phyloP scores from a whole-genome alignment of 2,888 invertebrate genomes.

The Diloba caeruleocephala region DNA sequence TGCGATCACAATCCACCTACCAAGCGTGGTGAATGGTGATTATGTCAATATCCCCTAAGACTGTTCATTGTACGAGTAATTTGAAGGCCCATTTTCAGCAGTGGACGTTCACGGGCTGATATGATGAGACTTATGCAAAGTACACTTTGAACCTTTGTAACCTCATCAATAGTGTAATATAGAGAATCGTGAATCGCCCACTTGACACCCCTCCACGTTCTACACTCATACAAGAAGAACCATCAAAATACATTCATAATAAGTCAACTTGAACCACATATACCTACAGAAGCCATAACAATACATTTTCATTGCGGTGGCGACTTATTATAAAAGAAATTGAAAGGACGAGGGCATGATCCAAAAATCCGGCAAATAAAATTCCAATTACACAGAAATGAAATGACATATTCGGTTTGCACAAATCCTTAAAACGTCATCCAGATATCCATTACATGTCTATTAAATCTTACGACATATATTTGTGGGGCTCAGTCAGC shows the following conservation, averaged over 20 bases:
- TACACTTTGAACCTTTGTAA: too few relatives aligned
- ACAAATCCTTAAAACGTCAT: slow-evolving; percentile 89
- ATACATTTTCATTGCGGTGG: slow-evolving; percentile 27
- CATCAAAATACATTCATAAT: neutral
- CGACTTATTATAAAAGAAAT: slow-evolving; percentile 43
- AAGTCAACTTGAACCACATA: too few relatives aligned
- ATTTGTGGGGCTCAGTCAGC: slow-evolving; percentile 88
- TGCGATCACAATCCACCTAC: too few relatives aligned
- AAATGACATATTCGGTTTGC: slow-evolving; percentile 89
- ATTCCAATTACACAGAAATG: slow-evolving; percentile 84
- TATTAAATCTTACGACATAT: slow-evolving; percentile 90
- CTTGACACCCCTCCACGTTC: neutral
- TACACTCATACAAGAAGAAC: neutral
- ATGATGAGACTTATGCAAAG: too few relatives aligned
- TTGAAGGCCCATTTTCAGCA: too few relatives aligned
- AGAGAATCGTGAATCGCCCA: too few relatives aligned
- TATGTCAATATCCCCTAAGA: too few relatives aligned
- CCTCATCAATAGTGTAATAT: too few relatives aligned
- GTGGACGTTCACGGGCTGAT: too few relatives aligned
- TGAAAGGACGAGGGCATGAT: slow-evolving; percentile 75
- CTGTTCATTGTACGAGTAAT: too few relatives aligned
- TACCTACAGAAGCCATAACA: slow-evolving; percentile 21
- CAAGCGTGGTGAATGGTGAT: too few relatives aligned
- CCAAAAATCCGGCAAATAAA: slow-evolving; percentile 87
- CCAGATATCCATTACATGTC: slow-evolving; percentile 90